These are phyloP conservation scores for Hirtodrosophila histrioides DNA, from an alignment of 2,888 invertebrate species.

Conservation along the genomic window DNA sequence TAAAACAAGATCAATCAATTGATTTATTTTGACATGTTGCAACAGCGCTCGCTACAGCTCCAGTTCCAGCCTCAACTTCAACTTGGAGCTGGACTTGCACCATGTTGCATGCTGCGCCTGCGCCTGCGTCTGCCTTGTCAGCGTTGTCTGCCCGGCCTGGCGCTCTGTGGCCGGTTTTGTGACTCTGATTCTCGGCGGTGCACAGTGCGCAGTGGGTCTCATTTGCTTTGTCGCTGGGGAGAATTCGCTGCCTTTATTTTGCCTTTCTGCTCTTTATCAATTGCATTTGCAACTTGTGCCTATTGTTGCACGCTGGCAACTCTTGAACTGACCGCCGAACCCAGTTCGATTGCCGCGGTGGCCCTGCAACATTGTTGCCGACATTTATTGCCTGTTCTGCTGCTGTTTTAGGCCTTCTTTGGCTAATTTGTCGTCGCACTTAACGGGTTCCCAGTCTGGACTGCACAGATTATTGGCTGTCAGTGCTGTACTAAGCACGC, in stretches of 20 bases:
- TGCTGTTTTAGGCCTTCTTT: conserved; percentile 32
- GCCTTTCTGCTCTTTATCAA: conserved; percentile 34
- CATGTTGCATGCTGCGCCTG: conserved; percentile 37
- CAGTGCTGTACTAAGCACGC: too few species aligned
- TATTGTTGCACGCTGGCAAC: conserved; percentile 50
- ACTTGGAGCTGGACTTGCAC: conserved; percentile 33
- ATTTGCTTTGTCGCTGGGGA: conserved; percentile 72
- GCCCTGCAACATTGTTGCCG: conserved; percentile 5
- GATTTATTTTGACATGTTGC: conserved; percentile 84
- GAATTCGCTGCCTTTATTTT: conserved; percentile 48
- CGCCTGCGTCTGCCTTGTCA: conserved; percentile 7
- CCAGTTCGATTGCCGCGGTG: conserved; percentile 5
- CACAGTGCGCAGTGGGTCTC: conserved; percentile 61
- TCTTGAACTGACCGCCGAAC: conserved; percentile 14
- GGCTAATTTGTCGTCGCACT: conserved; percentile 54
- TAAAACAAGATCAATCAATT: conserved; percentile 85
- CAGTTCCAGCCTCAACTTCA: conserved; percentile 27
- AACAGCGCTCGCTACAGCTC: conserved; percentile 58
- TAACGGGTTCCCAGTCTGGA: neutral
- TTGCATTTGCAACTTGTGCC: conserved; percentile 69
- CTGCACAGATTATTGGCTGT: too few species aligned
- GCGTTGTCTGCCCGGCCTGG: conserved; percentile 20
- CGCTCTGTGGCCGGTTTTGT: conserved; percentile 59
- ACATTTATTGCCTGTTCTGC: conserved; percentile 54
- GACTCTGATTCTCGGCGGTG: conserved; percentile 33